Evolutionary conservation across 2,888 invertebrate species (phyloP), one percentile per base, ranked within the genome.

Genomic region (Formica aserva): DNA sequence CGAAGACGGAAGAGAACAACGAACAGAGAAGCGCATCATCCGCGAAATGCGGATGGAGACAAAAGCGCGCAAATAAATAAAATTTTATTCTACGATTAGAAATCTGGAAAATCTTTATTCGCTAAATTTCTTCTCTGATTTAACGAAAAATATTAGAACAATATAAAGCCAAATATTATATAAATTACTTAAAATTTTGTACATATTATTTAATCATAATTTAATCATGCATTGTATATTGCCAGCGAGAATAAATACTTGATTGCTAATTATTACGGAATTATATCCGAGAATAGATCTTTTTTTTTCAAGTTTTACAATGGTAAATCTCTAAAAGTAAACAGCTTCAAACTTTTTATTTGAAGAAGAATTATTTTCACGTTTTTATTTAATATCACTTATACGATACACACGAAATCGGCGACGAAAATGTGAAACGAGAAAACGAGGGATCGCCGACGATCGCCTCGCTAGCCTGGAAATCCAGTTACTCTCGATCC

Each of bases 401-500:
- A 45, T 41, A 13, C 15, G 8, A n/a, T 13, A n/a, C 9, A 4
- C 2, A 5, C 18, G 32, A 38, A 15, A 29, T 74, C 32, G 66
- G 11, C n/a, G 22, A 41, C 11, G 38, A 38, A 71, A 83, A 32
- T 18, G 55, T 78, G 74, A 84, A 76, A 76, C 71, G 78, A 83
- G 85, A 77, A 83, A 74, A 38, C 83, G 83, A 83, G 60, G 87
- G 86, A 86, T 88, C 67, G 86, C 60, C 63, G 69, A 62, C 81
- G 86, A 89, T 89, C 86, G 83, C 82, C 89, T 90, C 74, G 86
- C 87, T 87, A 90, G 90, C 88, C 90, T 90, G 90, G 86, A 90
- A 90, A 90, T 90, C 90, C 90, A 90, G 88, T 90, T 90, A 90
- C 78, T 91, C 86, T 91, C 86, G 83, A 35, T 85, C 83, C 85